Conservation (phyloP, 2,888 invertebrate genomes). For the Ptychoptera albimana region DNA sequence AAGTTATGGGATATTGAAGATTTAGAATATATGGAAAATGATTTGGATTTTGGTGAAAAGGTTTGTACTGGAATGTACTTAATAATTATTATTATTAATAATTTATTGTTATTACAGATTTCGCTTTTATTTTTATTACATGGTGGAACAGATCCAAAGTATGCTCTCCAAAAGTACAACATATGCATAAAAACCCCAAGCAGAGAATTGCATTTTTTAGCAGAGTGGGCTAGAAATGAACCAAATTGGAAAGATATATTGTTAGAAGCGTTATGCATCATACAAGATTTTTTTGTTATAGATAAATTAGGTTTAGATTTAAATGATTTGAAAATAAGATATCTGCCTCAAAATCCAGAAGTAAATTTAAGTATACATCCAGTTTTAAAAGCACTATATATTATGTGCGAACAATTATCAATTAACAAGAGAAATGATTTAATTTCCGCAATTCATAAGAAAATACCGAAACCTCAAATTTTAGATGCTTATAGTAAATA, state of each 20-base stretch:
- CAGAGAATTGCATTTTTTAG: neutral
- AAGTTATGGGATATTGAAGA: slow-evolving; percentile 14
- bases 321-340: slow-evolving; percentile 19
- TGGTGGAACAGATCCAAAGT: slow-evolving; percentile 12
- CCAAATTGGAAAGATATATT: slow-evolving; percentile 31
- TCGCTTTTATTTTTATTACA: slow-evolving; percentile 23
- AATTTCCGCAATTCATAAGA: neutral
- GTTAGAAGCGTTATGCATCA: slow-evolving; percentile 36
- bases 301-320: slow-evolving; percentile 26
- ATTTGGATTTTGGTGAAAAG: slow-evolving; percentile 32
- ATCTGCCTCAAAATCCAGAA: slow-evolving; percentile 25
- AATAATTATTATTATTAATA: neutral
- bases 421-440: neutral
- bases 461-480: neutral
- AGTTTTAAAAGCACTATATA: slow-evolving; percentile 31
- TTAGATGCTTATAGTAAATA: slow-evolving; percentile 14
- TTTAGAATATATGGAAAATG: slow-evolving; percentile 28
- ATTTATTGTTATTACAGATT: slow-evolving; percentile 14
- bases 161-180: neutral
- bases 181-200: no score
- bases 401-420: slow-evolving; percentile 30
- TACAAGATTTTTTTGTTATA: slow-evolving; percentile 29
- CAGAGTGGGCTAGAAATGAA: no score
- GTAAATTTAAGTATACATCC: slow-evolving; percentile 27
- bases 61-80: slow-evolving; percentile 16